Evolutionary conservation across 2,888 invertebrate genomes (phyloP), one percentile per base, ranked within the genome.

Genomic region (Tethea ocularis): DNA sequence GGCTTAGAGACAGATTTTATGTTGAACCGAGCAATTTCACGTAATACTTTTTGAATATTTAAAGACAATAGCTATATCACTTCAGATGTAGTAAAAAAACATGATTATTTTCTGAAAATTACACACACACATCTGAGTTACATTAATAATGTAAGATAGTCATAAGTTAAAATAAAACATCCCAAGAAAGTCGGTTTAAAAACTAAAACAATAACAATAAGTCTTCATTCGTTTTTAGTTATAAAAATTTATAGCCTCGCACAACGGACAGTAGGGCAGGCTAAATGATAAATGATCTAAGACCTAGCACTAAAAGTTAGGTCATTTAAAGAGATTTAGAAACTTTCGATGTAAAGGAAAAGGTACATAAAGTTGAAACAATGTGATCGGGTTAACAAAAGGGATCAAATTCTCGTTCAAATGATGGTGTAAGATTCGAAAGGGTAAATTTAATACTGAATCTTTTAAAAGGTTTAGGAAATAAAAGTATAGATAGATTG

Each of bases 271-370:
- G 46, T 58, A 22, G 29, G 41, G 29, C 52, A 59, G 56, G 57
- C 57, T 57, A 61, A 72, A 75, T 75, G 79, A 78, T 71, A 74
- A 79, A 75, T 64, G 66, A 64, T 62, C 63, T 60, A 58, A 68
- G 76, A 72, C 68, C 68, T 66, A 63, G 63, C 69, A 69, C 71
- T 70, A 65, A 69, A 76, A 73, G 66, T 76, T 73, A 53, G 58
- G 61, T 64, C 72, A 71, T 67, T 70, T 72, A 73, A 75, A 73
- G 69, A 72, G 67, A 68, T 71, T 66, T 64, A 51, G 52, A 58
- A 67, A 68, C 61, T 64, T 56, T 24, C 52, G 38, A 59, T 56
- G 53, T 33, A 36, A 67, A 67, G 68, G 64, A 67, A 64, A 70
- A 66, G 62, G 63, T 61, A 61, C n/a, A n/a, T 60, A 64, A 66